These are phyloP conservation scores for Pedicia rivosa DNA, from an alignment of 2,888 invertebrate genomes.

Conservation along the genomic window DNA sequence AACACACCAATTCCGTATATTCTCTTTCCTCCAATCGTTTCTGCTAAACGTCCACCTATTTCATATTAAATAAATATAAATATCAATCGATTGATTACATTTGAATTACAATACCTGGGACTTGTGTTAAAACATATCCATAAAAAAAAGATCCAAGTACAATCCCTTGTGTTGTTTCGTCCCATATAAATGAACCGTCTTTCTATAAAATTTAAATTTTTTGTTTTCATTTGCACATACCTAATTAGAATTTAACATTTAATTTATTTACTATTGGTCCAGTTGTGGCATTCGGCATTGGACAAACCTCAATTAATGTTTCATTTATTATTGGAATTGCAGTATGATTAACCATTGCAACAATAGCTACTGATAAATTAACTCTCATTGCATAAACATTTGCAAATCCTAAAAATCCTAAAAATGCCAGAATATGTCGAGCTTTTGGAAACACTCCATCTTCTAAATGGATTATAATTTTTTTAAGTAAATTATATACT, in stretches of 20 bases:
- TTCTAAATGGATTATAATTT: conserved; percentile 2
- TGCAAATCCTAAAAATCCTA: conserved; percentile 78
- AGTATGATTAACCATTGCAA: conserved; percentile 80
- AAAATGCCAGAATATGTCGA: conserved; percentile 60
- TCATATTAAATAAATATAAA: too few relatives aligned
- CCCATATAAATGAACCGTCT: conserved; percentile 62
- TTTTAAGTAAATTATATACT: background rate
- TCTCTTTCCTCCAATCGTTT: conserved; percentile 73
- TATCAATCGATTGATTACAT: too few relatives aligned
- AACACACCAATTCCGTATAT: conserved; percentile 71
- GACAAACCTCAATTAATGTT: conserved; percentile 44
- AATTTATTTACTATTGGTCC: conserved; percentile 24
- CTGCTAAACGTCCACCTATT: conserved; percentile 71
- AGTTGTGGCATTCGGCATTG: conserved; percentile 33
- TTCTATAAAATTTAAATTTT: too few relatives aligned
- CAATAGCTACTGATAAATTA: conserved; percentile 84
- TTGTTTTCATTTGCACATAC: too few relatives aligned
- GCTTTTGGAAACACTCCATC: conserved; percentile 34
- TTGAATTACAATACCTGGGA: too few relatives aligned
- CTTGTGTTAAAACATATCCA: conserved; percentile 68
- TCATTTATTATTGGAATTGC: conserved; percentile 39
- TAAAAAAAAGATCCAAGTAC: conserved; percentile 73
- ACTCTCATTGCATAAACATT: conserved; percentile 83
- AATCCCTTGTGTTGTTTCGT: conserved; percentile 59
- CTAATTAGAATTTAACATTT: too few relatives aligned